Percentiles rank a stretch among this genome's conserved stretches.
Evolutionary conservation across 2,888 invertebrate genomes (phyloP).

Genomic region (Liopterus haemorrhoidalis): DNA sequence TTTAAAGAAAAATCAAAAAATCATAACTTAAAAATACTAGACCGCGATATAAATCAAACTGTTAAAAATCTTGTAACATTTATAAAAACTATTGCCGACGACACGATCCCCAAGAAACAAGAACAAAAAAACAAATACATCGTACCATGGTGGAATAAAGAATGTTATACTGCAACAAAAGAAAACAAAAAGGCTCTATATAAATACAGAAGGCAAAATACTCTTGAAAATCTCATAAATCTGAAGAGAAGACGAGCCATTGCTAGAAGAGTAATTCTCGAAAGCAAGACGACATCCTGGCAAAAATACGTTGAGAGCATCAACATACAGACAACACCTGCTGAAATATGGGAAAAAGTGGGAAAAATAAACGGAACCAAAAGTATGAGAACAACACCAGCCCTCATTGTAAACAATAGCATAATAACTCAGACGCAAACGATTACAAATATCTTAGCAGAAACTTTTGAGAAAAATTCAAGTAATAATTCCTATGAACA

Average conservation of each 20-base stretch:
- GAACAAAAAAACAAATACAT: not conserved
- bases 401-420: constrained; percentile 1
- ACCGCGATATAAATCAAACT: too few relatives aligned
- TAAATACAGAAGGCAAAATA: constrained; percentile 16
- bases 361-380: not conserved
- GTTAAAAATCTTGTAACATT: too few relatives aligned
- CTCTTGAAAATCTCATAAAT: constrained; percentile 21
- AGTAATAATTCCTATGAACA: not conserved
- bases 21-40: too few relatives aligned
- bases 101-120: too few relatives aligned
- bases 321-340: constrained; percentile 8
- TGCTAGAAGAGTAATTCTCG: constrained; percentile 11
- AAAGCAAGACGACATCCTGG: constrained; percentile 23
- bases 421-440: not conserved
- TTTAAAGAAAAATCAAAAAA: too few relatives aligned
- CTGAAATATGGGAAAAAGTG: constrained; percentile 24
- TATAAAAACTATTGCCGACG: too few relatives aligned
- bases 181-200: constrained; percentile 23
- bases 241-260: constrained; percentile 23
- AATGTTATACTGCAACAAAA: constrained; percentile 15
- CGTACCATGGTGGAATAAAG: constrained; percentile 27
- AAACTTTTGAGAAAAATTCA: constrained; percentile 1
- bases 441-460: constrained; percentile 1
- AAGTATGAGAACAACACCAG: not conserved
- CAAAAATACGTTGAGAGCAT: constrained; percentile 15